A percentile compares a stretch with the other conserved stretches of the same genome.
phyloP scores from a whole-genome alignment of 2,113 vertebrate genomes.

The Apus apus region DNA sequence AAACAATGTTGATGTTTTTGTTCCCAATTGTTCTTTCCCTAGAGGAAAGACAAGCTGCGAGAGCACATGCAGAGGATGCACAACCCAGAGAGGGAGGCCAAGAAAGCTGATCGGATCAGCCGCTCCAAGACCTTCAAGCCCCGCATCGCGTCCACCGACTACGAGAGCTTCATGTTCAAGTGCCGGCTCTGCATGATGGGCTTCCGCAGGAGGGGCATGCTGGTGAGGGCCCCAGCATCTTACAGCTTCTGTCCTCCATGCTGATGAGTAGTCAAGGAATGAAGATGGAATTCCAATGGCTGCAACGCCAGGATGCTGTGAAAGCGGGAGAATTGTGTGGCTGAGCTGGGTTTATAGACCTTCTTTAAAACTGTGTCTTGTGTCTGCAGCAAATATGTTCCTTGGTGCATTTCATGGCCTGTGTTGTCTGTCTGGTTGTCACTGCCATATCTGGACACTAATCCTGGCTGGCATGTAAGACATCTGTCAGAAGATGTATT shows the following conservation, averaged over 20 bases:
- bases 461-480: background rate
- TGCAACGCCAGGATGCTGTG: background rate
- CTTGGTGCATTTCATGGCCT: background rate
- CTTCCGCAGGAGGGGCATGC: slow-evolving; percentile 94
- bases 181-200: slow-evolving; percentile 99
- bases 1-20: background rate
- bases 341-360: background rate
- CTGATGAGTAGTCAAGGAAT: background rate
- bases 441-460: background rate
- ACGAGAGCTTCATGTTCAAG: slow-evolving; percentile 98
- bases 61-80: slow-evolving; percentile 99
- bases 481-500: background rate
- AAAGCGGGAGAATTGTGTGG: background rate
- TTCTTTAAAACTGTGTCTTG: background rate
- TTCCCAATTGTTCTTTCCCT: background rate
- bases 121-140: slow-evolving; percentile 93
- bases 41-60: slow-evolving; percentile 97
- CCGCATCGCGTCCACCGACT: slow-evolving; percentile 91
- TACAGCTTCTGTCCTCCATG: background rate
- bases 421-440: background rate
- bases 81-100: slow-evolving; percentile 95
- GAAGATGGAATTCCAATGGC: background rate
- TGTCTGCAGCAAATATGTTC: background rate
- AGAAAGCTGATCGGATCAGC: slow-evolving; percentile 92
- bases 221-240: slow-evolving; percentile 82